A percentile compares a stretch with the other conserved stretches of the same genome.
phyloP scores from a whole-genome alignment of 1,140 invertebrate species.

The Chlorops oryzae region DNA sequence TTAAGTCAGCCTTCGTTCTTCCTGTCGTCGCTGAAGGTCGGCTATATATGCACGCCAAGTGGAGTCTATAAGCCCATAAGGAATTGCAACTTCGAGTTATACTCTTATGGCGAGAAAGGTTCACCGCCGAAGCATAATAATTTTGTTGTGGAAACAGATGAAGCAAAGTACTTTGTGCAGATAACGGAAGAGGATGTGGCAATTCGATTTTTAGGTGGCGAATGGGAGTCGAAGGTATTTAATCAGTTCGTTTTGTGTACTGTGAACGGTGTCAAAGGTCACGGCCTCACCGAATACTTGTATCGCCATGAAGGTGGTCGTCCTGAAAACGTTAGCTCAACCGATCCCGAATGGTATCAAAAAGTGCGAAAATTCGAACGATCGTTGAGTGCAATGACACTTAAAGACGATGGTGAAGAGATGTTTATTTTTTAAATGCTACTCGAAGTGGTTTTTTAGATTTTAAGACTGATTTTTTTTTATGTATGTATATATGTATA shows the following conservation, averaged over 20 bases:
- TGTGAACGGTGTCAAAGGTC: conserved; percentile 34
- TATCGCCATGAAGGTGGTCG: conserved; percentile 31
- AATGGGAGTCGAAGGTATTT: conserved; percentile 43
- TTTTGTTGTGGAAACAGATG: conserved; percentile 33
- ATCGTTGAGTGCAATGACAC: conserved; percentile 20
- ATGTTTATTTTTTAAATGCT: conserved; percentile 14
- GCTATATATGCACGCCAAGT: conserved; percentile 27
- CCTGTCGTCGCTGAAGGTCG: conserved; percentile 38
- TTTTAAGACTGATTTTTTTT: too few species aligned
- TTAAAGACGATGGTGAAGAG: conserved; percentile 10
- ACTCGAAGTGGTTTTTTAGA: too few species aligned
- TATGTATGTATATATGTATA: too few species aligned
- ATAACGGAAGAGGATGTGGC: conserved; percentile 28
- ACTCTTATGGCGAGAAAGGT: conserved; percentile 40
- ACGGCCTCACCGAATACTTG: conserved; percentile 39
- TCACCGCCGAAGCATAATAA: conserved; percentile 37
- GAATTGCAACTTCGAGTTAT: conserved; percentile 37
- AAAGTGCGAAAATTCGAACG: conserved; percentile 32
- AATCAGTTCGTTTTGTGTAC: conserved; percentile 42
- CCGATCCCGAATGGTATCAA: conserved; percentile 40
- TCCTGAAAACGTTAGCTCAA: conserved; percentile 20
- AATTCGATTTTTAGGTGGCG: conserved; percentile 33
- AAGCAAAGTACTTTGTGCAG: conserved; percentile 30
- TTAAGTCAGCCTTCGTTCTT: conserved; percentile 42
- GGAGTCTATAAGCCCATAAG: conserved; percentile 35